Conservation (phyloP, 2,888 invertebrate genomes). For the Mylabris sibirica region DNA sequence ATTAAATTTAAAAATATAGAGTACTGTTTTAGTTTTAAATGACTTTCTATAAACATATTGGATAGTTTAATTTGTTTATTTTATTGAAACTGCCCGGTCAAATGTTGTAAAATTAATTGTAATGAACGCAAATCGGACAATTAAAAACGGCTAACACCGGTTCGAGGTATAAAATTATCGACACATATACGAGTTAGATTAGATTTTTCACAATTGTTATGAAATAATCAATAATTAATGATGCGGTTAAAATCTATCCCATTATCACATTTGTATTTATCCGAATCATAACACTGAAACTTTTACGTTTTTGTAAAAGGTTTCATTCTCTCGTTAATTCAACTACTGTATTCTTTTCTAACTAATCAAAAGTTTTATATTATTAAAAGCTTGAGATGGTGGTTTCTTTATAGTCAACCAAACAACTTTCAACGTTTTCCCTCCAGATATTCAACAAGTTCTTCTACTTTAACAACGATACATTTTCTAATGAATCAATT, state of each 20-base stretch:
- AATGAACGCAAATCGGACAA: slow-evolving; percentile 24
- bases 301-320: neutral
- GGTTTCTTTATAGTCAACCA: neutral
- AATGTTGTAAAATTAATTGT: slow-evolving; percentile 34
- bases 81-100: slow-evolving; percentile 26
- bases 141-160: slow-evolving; percentile 29
- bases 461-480: neutral
- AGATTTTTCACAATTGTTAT: neutral
- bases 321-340: neutral
- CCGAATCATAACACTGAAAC: neutral
- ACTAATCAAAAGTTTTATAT: slow-evolving; percentile 7
- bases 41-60: neutral
- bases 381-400: neutral
- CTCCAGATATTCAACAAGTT: neutral
- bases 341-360: neutral
- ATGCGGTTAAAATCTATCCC: no score
- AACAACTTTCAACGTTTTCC: neutral
- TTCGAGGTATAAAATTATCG: slow-evolving; percentile 15
- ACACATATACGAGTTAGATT: neutral
- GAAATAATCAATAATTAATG: neutral
- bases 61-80: neutral
- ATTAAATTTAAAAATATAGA: neutral
- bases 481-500: neutral
- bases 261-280: neutral
- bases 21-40: neutral